Conservation (phyloP, 2,888 invertebrate genomes). For the Acronicta alni region DNA sequence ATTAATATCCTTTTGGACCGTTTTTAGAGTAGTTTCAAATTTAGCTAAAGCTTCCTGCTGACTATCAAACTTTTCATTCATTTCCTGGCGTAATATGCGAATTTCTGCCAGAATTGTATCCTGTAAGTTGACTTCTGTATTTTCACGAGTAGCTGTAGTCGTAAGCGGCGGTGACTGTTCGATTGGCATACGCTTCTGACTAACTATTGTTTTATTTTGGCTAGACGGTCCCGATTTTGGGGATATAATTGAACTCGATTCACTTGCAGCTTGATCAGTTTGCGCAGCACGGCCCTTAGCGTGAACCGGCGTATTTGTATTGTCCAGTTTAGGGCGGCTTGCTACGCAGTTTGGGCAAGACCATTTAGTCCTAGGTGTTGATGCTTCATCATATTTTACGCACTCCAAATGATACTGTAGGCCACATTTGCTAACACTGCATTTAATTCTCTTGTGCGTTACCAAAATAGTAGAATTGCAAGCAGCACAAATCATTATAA, state of each 20-base stretch:
- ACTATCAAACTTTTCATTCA: constrained; percentile 1
- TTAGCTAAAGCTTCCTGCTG: neutral
- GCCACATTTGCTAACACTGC: neutral
- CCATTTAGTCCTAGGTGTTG: constrained; percentile 2
- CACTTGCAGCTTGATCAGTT: neutral
- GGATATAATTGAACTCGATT: neutral
- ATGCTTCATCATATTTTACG: neutral
- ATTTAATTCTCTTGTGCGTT: neutral
- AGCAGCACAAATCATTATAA: neutral
- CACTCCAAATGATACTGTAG: neutral
- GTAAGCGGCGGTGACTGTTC: too few species aligned
- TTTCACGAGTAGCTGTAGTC: too few species aligned
- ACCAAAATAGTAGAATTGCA: neutral
- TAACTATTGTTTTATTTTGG: too few species aligned
- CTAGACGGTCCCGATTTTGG: neutral
- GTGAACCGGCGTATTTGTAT: neutral
- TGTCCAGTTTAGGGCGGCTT: constrained; percentile 1
- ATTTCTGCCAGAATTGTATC: constrained; percentile 3
- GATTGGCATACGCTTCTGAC: too few species aligned
- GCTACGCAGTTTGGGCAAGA: neutral
- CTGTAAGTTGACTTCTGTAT: neutral
- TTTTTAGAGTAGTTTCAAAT: neutral
- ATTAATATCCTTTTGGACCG: constrained; percentile 1
- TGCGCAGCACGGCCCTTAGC: neutral
- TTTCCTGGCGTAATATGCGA: constrained; percentile 1